A percentile compares a stretch with the other conserved stretches of the same genome.
Evolutionary conservation across 1,140 invertebrate genomes (phyloP).

Genomic region (Drosophila grimshawi): DNA sequence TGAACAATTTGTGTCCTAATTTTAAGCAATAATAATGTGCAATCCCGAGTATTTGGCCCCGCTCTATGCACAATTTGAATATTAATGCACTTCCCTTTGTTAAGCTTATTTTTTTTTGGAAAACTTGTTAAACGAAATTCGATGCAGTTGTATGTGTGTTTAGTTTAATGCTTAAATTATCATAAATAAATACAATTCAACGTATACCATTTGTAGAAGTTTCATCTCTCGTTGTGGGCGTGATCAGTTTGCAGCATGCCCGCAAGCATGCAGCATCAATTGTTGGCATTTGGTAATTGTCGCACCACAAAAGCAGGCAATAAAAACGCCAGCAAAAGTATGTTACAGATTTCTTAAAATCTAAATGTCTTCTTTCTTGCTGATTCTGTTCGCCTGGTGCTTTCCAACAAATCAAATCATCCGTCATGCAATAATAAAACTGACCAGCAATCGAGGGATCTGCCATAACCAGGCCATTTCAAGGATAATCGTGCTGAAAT

Average conservation of each 20-base stretch:
- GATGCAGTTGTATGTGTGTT: slow-evolving; percentile 47
- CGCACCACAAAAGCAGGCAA: not conserved
- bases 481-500: no score
- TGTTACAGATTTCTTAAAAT: not conserved
- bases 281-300: not conserved
- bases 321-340: not conserved
- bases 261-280: not conserved
- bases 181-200: slow-evolving; percentile 66
- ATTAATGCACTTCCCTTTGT: slow-evolving; percentile 37
- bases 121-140: slow-evolving; percentile 69
- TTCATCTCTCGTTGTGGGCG: not conserved
- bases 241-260: not conserved
- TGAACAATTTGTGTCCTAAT: slow-evolving; percentile 33
- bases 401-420: no score
- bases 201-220: slow-evolving; percentile 29
- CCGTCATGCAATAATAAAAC: no score
- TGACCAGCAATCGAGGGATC: no score
- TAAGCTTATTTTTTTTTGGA: slow-evolving; percentile 50
- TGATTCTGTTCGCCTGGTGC: no score
- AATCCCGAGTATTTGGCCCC: slow-evolving; percentile 37
- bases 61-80: slow-evolving; percentile 16
- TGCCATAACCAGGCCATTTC: no score
- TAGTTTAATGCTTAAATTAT: slow-evolving; percentile 63
- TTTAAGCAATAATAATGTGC: slow-evolving; percentile 64
- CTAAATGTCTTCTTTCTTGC: no score